phyloP scores from a whole-genome alignment of 2,113 vertebrate species.

The Coturnix japonica region DNA sequence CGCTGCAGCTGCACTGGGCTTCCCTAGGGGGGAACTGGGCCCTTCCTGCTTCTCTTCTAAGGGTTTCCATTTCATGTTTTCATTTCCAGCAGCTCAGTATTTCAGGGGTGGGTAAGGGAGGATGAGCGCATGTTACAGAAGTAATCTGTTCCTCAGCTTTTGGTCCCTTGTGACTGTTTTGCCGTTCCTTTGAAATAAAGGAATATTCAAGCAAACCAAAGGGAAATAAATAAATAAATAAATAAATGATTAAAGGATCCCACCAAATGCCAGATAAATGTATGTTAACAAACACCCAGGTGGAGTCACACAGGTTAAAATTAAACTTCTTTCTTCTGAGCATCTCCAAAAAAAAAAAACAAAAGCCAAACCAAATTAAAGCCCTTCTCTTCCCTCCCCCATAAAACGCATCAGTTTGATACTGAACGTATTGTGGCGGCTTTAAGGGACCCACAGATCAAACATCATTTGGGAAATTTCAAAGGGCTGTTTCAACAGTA shows the following conservation, averaged over 20 bases:
- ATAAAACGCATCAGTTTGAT: constrained; percentile 69
- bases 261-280: constrained; percentile 63
- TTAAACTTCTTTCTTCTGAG: constrained; percentile 68
- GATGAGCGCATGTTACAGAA: neutral
- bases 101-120: neutral
- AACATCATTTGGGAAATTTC: constrained; percentile 80
- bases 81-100: neutral
- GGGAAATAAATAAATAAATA: neutral
- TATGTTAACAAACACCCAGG: constrained; percentile 47
- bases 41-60: neutral
- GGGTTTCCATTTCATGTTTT: neutral
- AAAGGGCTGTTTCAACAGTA: constrained; percentile 80
- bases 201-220: constrained; percentile 33
- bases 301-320: constrained; percentile 61
- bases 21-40: neutral
- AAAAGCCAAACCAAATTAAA: neutral
- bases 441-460: constrained; percentile 77
- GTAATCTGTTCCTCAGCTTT: constrained; percentile 39
- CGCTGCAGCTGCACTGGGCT: fast-evolving
- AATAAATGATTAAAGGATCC: constrained; percentile 56
- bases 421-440: constrained; percentile 73
- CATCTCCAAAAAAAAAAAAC: constrained; percentile 18
- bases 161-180: neutral
- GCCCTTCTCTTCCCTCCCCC: neutral
- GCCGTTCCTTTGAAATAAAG: constrained; percentile 57